Evolutionary conservation across 2,888 invertebrate genomes (phyloP), one percentile per base, ranked within the genome.

Genomic region (Eristalis intricaria): DNA sequence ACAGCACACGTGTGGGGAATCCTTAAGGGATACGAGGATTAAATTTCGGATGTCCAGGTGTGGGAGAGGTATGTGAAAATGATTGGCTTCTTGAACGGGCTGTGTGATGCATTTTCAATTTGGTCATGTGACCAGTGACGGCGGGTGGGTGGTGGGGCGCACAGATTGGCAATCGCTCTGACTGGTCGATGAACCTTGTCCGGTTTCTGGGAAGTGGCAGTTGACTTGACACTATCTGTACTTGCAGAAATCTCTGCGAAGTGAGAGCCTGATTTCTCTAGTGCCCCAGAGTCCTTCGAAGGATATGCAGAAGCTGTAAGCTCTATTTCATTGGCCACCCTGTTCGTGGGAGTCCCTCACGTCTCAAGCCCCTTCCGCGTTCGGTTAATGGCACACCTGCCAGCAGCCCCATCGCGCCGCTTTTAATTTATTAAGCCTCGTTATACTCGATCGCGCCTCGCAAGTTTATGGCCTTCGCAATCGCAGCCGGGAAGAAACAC

Each of bases 31-130:
- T 26, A 11, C 26, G 23, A 60, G 60, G 26, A 60, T 60, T 26
- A 29, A 50, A 50, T 50, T 50, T 50, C 50, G 50, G 50, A 50
- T 19, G 19, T 19, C 19, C 60, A 60, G 60, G 60, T 60, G 60
- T 60, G 60, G n/a, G n/a, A 29, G 60, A 13, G 60, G 26, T n/a
- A 60, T 26, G 26, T 60, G 60, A 60, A 23, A 60, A 88, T 74
- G 83, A 77, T 63, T 66, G 75, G 71, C 65, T 76, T 29, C 68
- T 70, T 78, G 50, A 5, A 19, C 19, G 40, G 40, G 69, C 10
- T 19, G 69, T 78, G 73, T 69, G 56, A 58, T 79, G 83, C 78
- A 83, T 65, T 78, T 75, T 74, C 63, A 38, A 86, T 50, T 50
- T n/a, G 50, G 8, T 50, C 19, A 19, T 50, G 50, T 19, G 43